Conservation (phyloP, 2,888 invertebrate species). For the Pharmacophagus antenor region DNA sequence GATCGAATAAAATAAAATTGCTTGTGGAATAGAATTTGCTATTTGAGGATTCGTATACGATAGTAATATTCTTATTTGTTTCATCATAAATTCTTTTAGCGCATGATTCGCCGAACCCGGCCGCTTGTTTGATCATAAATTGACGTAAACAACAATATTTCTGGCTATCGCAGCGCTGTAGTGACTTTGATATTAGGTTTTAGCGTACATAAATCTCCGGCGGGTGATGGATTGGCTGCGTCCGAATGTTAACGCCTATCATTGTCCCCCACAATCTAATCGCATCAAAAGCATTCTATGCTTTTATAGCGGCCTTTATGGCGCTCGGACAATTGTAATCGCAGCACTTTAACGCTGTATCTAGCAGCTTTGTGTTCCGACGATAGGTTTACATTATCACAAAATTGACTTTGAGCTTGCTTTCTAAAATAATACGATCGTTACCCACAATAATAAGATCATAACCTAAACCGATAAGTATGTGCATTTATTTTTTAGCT, state of each 20-base stretch:
- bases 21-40: too few species aligned
- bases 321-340: slow-evolving; percentile 13
- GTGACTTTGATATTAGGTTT: slow-evolving; percentile 22
- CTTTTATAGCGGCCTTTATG: slow-evolving; percentile 21
- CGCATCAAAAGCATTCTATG: slow-evolving; percentile 27
- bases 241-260: slow-evolving; percentile 11
- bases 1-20: too few species aligned
- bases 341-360: background rate
- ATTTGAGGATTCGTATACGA: background rate
- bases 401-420: background rate
- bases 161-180: background rate
- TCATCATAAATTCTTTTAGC: background rate
- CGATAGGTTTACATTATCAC: background rate
- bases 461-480: too few species aligned
- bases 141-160: slow-evolving; percentile 5
- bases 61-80: background rate
- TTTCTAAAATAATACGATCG: background rate
- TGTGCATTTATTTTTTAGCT: too few species aligned
- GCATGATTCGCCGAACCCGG: background rate
- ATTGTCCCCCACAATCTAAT: slow-evolving; percentile 24
- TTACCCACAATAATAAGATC: too few species aligned
- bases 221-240: slow-evolving; percentile 23
- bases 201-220: slow-evolving; percentile 25
- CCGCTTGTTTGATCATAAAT: background rate
- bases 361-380: slow-evolving; percentile 5